Percentiles rank a stretch among this genome's conserved stretches.
Conservation (phyloP, 2,113 vertebrate species). For the Gallinago undulata region DNA sequence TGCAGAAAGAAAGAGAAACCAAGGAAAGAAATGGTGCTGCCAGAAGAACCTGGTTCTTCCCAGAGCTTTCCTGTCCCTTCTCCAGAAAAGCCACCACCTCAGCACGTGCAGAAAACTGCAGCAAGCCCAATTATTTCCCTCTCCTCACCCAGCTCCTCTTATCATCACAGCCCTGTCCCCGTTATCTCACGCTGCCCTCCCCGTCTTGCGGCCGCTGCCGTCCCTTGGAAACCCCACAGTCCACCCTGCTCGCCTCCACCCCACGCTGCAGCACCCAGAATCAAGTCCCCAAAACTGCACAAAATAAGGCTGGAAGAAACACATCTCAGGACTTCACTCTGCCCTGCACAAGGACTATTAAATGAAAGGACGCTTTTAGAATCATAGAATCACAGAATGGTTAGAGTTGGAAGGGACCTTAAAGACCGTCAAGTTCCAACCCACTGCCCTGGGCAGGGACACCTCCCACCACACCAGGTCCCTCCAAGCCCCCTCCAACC, state of each 20-base stretch:
- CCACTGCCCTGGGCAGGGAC: too few relatives aligned
- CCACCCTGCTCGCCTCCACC: not conserved
- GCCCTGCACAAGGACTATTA: accelerated
- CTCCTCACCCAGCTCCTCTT: not conserved
- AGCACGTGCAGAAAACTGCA: accelerated
- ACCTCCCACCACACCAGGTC: too few relatives aligned
- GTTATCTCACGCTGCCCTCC: not conserved
- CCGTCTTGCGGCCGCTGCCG: accelerated
- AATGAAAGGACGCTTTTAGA: not conserved
- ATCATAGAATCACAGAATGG: too few relatives aligned
- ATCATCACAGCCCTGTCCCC: not conserved
- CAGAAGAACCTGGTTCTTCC: not conserved
- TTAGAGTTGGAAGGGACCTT: too few relatives aligned
- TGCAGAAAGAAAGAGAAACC: accelerated
- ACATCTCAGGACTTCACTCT: not conserved
- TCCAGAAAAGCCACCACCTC: accelerated
- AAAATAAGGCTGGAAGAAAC: not conserved
- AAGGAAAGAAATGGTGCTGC: not conserved
- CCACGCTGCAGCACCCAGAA: not conserved
- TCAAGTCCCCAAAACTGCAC: not conserved
- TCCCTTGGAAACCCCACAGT: not conserved
- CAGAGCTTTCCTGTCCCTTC: not conserved
- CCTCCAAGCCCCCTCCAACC: too few relatives aligned
- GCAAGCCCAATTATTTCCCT: not conserved
- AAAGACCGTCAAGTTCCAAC: too few relatives aligned